phyloP scores from a whole-genome alignment of 2,113 vertebrate species.

The Zosterops pallidus region DNA sequence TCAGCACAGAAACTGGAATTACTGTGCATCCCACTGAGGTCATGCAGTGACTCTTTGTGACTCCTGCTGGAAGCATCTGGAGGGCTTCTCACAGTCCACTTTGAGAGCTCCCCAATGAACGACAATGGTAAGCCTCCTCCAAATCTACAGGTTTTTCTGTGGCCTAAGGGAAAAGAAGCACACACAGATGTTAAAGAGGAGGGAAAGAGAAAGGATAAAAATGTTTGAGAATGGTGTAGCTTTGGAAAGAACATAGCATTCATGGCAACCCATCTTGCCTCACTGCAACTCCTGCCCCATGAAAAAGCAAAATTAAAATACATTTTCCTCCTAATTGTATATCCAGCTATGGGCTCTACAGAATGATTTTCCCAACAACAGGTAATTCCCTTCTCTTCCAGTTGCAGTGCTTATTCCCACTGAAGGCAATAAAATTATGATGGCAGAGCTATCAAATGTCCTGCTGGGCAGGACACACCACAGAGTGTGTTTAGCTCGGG shows the following conservation, averaged over 20 bases:
- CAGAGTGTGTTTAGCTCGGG: accelerated
- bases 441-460: not conserved
- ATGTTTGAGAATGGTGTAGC: not conserved
- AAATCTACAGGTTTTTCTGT: not conserved
- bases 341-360: not conserved
- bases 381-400: not conserved
- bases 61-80: not conserved
- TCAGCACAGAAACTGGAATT: not conserved
- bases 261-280: not conserved
- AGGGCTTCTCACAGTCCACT: not conserved
- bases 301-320: not conserved
- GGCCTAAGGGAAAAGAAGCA: not conserved
- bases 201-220: not conserved
- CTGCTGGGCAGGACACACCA: not conserved
- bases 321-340: not conserved
- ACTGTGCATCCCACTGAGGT: not conserved
- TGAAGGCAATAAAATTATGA: not conserved
- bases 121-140: not conserved
- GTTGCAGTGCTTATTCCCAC: accelerated
- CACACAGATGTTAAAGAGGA: not conserved
- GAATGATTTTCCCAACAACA: not conserved
- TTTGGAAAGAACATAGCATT: not conserved
- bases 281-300: not conserved
- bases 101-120: not conserved
- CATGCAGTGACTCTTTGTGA: not conserved